Conservation (phyloP, 2,113 vertebrate genomes). For the Nycticryphes semicollaris region DNA sequence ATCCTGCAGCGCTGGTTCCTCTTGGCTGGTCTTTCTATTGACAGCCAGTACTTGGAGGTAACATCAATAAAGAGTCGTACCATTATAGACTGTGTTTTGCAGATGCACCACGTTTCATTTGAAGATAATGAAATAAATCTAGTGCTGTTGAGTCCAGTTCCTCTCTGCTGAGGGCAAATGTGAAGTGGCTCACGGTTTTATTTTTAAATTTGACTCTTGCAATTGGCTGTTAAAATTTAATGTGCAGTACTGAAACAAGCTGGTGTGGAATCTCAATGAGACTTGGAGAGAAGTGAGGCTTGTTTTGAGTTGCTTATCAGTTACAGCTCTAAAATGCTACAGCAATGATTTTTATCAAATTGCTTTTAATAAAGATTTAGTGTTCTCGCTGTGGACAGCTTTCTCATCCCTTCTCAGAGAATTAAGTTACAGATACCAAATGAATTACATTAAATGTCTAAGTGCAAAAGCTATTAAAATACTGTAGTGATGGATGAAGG, state of each 20-base stretch:
- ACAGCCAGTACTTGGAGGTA: background rate
- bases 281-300: background rate
- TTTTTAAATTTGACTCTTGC: background rate
- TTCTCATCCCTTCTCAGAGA: background rate
- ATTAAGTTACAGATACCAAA: background rate
- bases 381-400: background rate
- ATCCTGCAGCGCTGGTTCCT: accelerated
- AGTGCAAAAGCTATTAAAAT: background rate
- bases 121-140: background rate
- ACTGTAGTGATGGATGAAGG: background rate
- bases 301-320: background rate
- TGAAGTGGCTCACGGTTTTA: background rate
- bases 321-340: background rate
- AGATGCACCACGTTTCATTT: background rate
- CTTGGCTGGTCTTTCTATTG: background rate
- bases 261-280: background rate
- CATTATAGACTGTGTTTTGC: background rate
- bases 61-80: background rate
- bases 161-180: background rate
- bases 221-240: background rate
- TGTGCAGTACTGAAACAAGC: background rate
- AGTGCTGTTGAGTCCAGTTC: background rate
- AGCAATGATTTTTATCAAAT: background rate
- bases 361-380: background rate
- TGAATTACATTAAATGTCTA: background rate